Base-by-base conservation (phyloP, 2,113 vertebrate species). In the Alligator mississippiensis region DNA sequence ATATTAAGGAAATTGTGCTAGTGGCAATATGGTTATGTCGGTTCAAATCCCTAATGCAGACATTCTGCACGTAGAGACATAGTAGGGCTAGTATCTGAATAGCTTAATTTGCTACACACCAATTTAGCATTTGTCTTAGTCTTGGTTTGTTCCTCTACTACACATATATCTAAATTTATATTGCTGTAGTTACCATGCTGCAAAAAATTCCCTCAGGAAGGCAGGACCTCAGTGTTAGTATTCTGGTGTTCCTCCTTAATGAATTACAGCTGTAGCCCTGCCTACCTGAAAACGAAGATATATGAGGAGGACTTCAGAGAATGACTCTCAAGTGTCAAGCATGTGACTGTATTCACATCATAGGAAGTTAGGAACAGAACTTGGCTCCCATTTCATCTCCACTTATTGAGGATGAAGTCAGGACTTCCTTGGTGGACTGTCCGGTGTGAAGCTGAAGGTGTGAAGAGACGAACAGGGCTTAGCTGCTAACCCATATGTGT, bases 181-280 rank as follows among this genome's bases (percentile, higher is more conserved):
- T 10, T 15, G 38, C 12, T 38, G 13, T 24, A 75, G 5, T 83
- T 77, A 22, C 0, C 1, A 2, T 17, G 38, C 1, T 54, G 13
- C 9, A 76, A 80, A 47, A 47, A 79, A 84, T 34, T 80, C 11
- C 10, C 77, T 70, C 81, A 8, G 9, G 76, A 91, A 78, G 10
- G 5, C 8, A 87, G 22, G 70, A 1, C 0, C 91, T 79, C 86
- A 80, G 3, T 22, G 62, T 62, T 30, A 30, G 1, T 16, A 47
- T 24, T 77, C 57, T 14, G 55, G 19, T 28, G 63, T 77, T 18
- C 3, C 12, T 80, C 88, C 70, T 63, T 12, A 70, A 70, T 15
- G 80, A 19, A 9, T 70, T 38, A 21, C 17, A 34, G 5, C 2
- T 62, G 9, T 22, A 72, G 6, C 5, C 11, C 18, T 87, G 4